Percentiles rank a stretch among this genome's conserved stretches.
phyloP scores from a whole-genome alignment of 37 sponge, comb jelly and placozoan species.

The Ianthella basta region DNA sequence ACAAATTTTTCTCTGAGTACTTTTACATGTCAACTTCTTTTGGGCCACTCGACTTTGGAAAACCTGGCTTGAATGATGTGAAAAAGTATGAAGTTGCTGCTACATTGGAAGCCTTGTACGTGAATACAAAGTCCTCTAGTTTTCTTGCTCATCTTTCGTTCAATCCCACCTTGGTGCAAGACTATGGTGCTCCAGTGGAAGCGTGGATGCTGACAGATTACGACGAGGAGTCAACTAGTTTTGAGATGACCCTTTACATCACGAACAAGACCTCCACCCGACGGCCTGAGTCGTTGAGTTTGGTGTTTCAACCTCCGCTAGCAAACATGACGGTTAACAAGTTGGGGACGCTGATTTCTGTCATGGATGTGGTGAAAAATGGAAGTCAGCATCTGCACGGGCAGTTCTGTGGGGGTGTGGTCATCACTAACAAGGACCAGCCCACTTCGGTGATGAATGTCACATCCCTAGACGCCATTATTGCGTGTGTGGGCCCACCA shows the following conservation, averaged over 20 bases:
- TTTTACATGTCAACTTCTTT: slow-evolving; percentile 3
- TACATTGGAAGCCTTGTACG: slow-evolving; percentile 15
- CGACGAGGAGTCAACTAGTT: background rate
- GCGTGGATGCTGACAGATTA: slow-evolving; percentile 31
- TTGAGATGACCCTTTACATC: slow-evolving; percentile 40
- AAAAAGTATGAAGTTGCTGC: background rate
- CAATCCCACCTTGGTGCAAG: background rate
- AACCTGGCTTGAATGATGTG: slow-evolving; percentile 53
- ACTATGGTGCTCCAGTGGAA: slow-evolving; percentile 32
- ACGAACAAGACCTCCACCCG: slow-evolving; percentile 64
- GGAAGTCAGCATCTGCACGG: slow-evolving; percentile 74
- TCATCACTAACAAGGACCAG: background rate
- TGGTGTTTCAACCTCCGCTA: slow-evolving; percentile 39
- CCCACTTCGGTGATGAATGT: slow-evolving; percentile 18
- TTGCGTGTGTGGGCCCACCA: slow-evolving; percentile 42
- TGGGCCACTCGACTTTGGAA: slow-evolving; percentile 52
- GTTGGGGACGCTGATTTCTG: slow-evolving; percentile 45
- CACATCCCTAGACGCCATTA: slow-evolving; percentile 29
- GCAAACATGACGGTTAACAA: slow-evolving; percentile 30
- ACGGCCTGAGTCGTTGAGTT: slow-evolving; percentile 51
- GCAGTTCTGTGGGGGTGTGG: slow-evolving; percentile 36
- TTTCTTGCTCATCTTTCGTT: slow-evolving; percentile 20
- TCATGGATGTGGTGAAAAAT: slow-evolving; percentile 65
- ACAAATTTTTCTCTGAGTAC: slow-evolving; percentile 34
- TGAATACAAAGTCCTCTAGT: background rate